Conservation (phyloP, 2,113 vertebrate species). For the Mohoua ochrocephala region DNA sequence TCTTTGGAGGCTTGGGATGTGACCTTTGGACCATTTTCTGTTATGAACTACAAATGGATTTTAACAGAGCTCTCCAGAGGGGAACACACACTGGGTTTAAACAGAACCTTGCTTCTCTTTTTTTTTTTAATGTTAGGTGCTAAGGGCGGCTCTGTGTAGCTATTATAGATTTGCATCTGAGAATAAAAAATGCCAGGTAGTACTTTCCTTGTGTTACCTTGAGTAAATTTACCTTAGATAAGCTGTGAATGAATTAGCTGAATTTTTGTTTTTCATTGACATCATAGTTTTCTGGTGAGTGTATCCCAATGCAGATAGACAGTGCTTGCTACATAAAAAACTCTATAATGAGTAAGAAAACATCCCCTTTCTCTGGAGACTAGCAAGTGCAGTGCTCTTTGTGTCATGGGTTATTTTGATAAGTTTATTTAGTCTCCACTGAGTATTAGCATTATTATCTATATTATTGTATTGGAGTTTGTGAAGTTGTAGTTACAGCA, state of each 20-base stretch:
- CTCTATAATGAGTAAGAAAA: not conserved
- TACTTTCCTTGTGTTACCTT: not conserved
- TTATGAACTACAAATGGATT: not conserved
- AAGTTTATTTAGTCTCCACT: not conserved
- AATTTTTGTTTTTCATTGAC: not conserved
- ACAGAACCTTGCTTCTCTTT: not conserved
- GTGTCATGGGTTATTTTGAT: not conserved
- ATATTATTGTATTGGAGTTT: not conserved
- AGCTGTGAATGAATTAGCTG: not conserved
- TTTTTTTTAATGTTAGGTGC: not conserved
- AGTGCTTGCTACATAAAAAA: not conserved
- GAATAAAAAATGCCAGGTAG: not conserved
- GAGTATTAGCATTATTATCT: not conserved
- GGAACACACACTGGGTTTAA: not conserved
- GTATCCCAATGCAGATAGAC: not conserved
- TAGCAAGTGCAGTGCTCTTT: not conserved
- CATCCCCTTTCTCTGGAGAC: not conserved
- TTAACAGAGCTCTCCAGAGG: not conserved
- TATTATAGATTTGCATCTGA: not conserved
- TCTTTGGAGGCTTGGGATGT: not conserved
- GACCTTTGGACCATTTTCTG: not conserved
- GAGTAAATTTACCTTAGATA: not conserved
- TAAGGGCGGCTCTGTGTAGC: not conserved
- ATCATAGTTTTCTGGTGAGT: not conserved
- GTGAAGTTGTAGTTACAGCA: not conserved